Conservation (phyloP, 2,797 vertebrate species). For the Thripadectes ignobilis region DNA sequence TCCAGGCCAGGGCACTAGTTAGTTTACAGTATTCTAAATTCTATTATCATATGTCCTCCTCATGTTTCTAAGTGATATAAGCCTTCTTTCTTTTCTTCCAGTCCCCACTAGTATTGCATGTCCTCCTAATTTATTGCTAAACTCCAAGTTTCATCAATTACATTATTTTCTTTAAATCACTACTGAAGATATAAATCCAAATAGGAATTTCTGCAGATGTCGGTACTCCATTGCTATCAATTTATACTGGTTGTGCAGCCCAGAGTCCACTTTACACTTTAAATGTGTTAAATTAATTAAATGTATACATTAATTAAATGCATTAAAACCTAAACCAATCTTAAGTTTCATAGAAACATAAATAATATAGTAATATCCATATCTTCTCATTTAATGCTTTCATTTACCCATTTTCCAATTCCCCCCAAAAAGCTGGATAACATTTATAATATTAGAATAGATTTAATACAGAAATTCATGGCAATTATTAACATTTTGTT, state of each 20-base stretch:
- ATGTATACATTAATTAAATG: no score
- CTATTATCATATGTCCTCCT: not conserved
- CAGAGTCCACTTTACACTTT: not conserved
- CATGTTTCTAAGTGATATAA: not conserved
- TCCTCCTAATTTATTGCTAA: not conserved
- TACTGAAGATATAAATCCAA: not conserved
- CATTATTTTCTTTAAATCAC: not conserved
- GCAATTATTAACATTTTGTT: not conserved
- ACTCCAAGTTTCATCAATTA: not conserved
- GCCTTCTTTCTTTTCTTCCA: not conserved
- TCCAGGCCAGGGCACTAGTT: not conserved
- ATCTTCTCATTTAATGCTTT: not conserved
- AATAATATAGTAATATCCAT: not conserved
- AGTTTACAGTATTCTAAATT: not conserved
- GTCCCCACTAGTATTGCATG: not conserved
- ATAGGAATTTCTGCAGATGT: not conserved
- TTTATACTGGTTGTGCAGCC: not conserved
- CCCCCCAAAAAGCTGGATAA: not conserved
- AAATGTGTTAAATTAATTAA: no score
- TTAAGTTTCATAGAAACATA: not conserved
- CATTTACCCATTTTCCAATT: not conserved
- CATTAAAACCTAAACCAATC: not conserved
- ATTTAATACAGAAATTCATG: not conserved
- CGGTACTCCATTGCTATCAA: not conserved
- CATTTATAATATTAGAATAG: not conserved